Percentiles rank a stretch among this genome's conserved stretches.
These are phyloP conservation scores for Ophiodon elongatus DNA, from an alignment of 2,113 vertebrate genomes.

Conservation along the genomic window DNA sequence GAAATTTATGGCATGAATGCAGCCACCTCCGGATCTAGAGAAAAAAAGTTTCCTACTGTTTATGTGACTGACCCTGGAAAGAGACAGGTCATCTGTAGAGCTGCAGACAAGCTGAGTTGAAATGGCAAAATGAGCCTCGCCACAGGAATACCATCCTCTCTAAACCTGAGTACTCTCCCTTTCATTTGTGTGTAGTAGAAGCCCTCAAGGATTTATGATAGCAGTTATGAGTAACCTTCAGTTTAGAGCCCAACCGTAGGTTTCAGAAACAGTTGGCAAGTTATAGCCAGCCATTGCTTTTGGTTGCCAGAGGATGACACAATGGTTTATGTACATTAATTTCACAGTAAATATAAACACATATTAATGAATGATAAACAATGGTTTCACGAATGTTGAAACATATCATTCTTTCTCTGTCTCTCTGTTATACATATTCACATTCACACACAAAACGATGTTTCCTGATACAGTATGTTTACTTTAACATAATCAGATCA, in stretches of 20 bases:
- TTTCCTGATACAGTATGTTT: not conserved
- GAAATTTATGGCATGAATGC: conserved; percentile 45
- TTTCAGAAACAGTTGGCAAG: conserved; percentile 25
- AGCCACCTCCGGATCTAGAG: conserved; percentile 24
- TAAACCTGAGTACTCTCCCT: conserved; percentile 52
- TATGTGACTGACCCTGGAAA: conserved; percentile 63
- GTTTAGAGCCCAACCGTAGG: conserved; percentile 37
- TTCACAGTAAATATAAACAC: not conserved
- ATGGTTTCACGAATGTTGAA: not conserved
- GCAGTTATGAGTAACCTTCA: conserved; percentile 64
- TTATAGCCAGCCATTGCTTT: conserved; percentile 4
- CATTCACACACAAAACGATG: not conserved
- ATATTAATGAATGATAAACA: conserved; percentile 1
- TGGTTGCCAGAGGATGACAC: conserved; percentile 1
- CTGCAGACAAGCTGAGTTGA: conserved; percentile 38
- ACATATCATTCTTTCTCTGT: not conserved
- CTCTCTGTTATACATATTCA: not conserved
- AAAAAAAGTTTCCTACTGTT: conserved; percentile 45
- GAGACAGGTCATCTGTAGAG: conserved; percentile 56
- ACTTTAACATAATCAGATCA: not conserved
- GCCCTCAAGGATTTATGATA: conserved; percentile 59
- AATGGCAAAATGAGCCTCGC: conserved; percentile 50
- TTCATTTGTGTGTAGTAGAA: conserved; percentile 39
- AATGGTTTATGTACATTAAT: not conserved
- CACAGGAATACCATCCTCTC: conserved; percentile 53